Percentiles rank a stretch among this genome's conserved stretches.
Conservation (phyloP, 2,888 invertebrate genomes). For the Chymomyza procnemis region DNA sequence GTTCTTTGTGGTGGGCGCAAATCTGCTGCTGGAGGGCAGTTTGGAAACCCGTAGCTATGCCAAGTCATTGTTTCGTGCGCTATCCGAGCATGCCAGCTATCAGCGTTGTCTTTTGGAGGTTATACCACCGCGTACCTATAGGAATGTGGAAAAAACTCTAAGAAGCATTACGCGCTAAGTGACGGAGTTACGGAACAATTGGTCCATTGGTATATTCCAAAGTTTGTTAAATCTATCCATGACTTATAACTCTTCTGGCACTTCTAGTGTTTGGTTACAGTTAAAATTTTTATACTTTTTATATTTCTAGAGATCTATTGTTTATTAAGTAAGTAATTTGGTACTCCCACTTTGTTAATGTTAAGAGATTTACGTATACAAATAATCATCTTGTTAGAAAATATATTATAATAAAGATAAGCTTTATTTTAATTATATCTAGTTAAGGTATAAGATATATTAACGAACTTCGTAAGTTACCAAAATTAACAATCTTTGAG, state of each 20-base stretch:
- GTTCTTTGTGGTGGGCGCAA: constrained; percentile 88
- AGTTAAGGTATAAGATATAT: too few species aligned
- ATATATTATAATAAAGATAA: too few species aligned
- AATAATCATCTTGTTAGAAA: too few species aligned
- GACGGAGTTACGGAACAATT: too few species aligned
- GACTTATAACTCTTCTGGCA: too few species aligned
- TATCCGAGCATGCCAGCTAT: constrained; percentile 87
- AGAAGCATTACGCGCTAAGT: constrained; percentile 68
- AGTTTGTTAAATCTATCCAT: too few species aligned
- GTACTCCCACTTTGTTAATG: too few species aligned
- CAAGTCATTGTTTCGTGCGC: constrained; percentile 86
- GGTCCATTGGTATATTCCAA: too few species aligned
- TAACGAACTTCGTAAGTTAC: too few species aligned
- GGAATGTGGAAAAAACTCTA: constrained; percentile 91
- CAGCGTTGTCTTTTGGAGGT: constrained; percentile 87
- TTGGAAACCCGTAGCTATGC: constrained; percentile 91
- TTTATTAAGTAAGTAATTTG: not conserved
- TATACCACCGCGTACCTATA: constrained; percentile 87
- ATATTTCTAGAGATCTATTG: not conserved
- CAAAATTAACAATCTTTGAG: too few species aligned
- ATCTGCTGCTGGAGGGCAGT: constrained; percentile 90
- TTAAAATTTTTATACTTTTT: not conserved
- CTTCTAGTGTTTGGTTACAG: not conserved
- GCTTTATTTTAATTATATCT: too few species aligned
- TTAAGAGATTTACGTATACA: too few species aligned